A percentile compares a stretch with the other conserved stretches of the same genome.
These are phyloP conservation scores for Cotesia chilonis DNA, from an alignment of 1,140 invertebrate species.

Conservation along the genomic window DNA sequence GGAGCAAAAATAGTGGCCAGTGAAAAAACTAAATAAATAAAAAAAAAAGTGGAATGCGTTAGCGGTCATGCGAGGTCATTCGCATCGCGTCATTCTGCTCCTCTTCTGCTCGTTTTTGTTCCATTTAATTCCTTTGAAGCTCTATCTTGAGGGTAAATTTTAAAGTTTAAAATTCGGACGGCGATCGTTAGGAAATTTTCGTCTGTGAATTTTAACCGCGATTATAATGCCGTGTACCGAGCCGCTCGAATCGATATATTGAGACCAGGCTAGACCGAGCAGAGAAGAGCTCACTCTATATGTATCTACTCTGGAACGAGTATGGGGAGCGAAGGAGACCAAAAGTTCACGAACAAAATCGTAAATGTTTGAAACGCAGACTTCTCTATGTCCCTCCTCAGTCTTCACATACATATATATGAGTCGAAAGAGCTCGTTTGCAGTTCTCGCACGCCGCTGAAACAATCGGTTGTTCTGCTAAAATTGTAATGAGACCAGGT, in stretches of 20 bases:
- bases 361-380: slow-evolving; percentile 59
- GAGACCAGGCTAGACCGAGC: too few species aligned
- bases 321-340: slow-evolving; percentile 11
- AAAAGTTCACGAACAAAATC: slow-evolving; percentile 48
- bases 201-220: too few species aligned
- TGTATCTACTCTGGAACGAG: too few species aligned
- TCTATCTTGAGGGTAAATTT: neutral
- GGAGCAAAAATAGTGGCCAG: neutral
- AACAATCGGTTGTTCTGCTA: slow-evolving; percentile 61
- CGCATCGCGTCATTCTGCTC: neutral
- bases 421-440: slow-evolving; percentile 47
- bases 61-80: slow-evolving; percentile 27
- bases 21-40: neutral
- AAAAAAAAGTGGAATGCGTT: slow-evolving; percentile 21
- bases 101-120: neutral
- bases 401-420: neutral
- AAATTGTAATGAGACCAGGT: slow-evolving; percentile 57
- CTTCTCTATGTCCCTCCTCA: slow-evolving; percentile 42
- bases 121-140: neutral
- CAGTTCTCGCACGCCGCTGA: slow-evolving; percentile 57
- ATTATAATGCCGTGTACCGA: too few species aligned
- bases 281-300: too few species aligned
- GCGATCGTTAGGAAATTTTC: too few species aligned
- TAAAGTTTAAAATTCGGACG: neutral
- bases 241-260: too few species aligned